Base-by-base conservation (phyloP, 1,140 invertebrate genomes). In the Micrasema minimum region DNA sequence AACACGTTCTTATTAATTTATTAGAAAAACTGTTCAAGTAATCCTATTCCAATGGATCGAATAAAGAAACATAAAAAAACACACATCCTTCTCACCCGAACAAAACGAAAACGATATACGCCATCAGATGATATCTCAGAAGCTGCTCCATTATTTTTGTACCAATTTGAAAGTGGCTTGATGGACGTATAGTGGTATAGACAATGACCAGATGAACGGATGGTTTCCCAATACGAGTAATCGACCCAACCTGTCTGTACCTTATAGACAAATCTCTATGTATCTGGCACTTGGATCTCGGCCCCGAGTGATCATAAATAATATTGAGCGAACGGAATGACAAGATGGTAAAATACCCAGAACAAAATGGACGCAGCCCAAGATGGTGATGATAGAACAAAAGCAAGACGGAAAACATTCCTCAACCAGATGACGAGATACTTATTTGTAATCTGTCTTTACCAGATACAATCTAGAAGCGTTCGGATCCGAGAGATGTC, bases 361-460 rank as follows among this genome's bases (percentile, higher is more conserved):
- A 31, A 57, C 37, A 45, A 43, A 22, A 61, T 12, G 14, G 35
- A 57, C 20, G 16, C 12, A 20, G 38, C 41, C 57, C 37, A 22
- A 43, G 57, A 62, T 62, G 57, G 57, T 62, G 57, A 22, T 45
- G 57, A 62, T 62, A 62, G 57, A 22, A 62, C 37, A 62, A 43
- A 62, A 62, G 57, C 45, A 62, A 62, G 57, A 62, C 41, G 57
- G 66, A 51, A 68, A 43, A 50, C 50, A 68, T 68, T 55, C 66
- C 50, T 38, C 22, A 68, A 43, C 50, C 43, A 51, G 66, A 68
- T 57, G 66, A 68, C 37, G 50, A 57, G 51, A 68, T 68, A 68
- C 20, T 22, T 22, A 23, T 45, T 20, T 68, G 37, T 68, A 55
- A 68, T 68, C 66, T 31, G 57, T 68, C 66, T 68, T 68, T 22